Base-by-base conservation (phyloP, 1,140 invertebrate genomes). In the Cyclargus thomasi region DNA sequence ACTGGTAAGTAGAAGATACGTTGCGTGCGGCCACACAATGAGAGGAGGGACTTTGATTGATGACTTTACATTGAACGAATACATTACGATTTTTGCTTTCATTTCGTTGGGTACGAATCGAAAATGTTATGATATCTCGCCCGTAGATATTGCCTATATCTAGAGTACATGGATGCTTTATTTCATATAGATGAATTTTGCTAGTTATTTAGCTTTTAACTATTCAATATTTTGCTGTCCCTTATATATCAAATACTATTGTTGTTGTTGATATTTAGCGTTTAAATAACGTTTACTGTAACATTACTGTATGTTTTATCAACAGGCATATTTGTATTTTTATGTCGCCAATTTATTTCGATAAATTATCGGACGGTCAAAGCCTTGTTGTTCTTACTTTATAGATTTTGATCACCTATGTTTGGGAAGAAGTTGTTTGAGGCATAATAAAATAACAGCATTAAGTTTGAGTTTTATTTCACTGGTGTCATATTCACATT, bases 71-170 rank as follows among this genome's bases (percentile, higher is more conserved):
- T 90, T 85, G 76, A 88, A 86, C 84, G 86, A 89, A 87, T 89
- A 89, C 88, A 89, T 90, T 90, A 90, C 85, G 80, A 88, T 88
- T 90, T 90, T 90, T 90, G 86, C 88, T 89, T 90, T 89, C 85
- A 81, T 89, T 88, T 87, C 85, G 77, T 87, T 86, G 83, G 85
- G 88, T 90, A 84, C 79, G 81, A 87, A 88, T 84, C 82, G 87
- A 85, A 83, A 86, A 88, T 82, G 85, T 88, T 89, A 87, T 88
- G 88, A 90, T 88, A 90, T 86, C 55, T 59, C 53, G 65, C 11
- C 65, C 55, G 35, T 62, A 81, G 80, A 80, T 75, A 77, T 36
- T 67, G 53, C 64, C 57, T 67, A 36, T 67, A 62, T 74, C 55
- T 47, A 47, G 65, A 67, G 62, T 74, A 75, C 74, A 72, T 47